Evolutionary conservation across 2,797 vertebrate species (phyloP).

Genomic region (Sebastes hubbsi): DNA sequence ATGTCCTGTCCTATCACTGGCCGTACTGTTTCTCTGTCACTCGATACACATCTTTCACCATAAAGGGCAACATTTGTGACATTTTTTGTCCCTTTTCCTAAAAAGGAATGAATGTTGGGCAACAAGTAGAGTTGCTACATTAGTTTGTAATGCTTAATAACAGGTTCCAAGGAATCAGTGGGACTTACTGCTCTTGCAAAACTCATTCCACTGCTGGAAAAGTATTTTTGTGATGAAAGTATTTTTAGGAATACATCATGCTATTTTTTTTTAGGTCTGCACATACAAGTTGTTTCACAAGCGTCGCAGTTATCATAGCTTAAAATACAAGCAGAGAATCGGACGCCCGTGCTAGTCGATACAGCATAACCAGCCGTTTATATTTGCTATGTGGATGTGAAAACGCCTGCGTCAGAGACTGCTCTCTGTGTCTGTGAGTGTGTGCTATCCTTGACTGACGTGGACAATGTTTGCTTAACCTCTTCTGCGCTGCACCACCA

Average conservation of each 20-base stretch:
- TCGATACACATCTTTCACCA: constrained; percentile 52
- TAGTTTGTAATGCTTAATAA: constrained; percentile 60
- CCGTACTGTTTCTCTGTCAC: constrained; percentile 14
- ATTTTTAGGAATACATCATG: constrained; percentile 18
- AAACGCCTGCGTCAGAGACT: constrained; percentile 79
- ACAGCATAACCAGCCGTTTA: constrained; percentile 67
- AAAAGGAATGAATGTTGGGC: constrained; percentile 59
- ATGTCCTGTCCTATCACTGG: constrained; percentile 9
- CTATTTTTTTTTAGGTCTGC: constrained; percentile 1
- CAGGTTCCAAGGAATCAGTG: constrained; percentile 54
- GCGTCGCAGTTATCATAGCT: constrained; percentile 23
- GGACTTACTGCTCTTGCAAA: constrained; percentile 26
- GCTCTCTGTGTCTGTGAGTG: constrained; percentile 74
- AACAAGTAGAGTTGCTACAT: constrained; percentile 57
- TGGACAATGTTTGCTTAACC: constrained; percentile 82
- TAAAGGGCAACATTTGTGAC: constrained; percentile 61
- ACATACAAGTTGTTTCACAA: constrained; percentile 24
- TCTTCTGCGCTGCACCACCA: constrained; percentile 75
- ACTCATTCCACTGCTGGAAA: constrained; percentile 35
- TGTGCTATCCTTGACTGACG: constrained; percentile 77
- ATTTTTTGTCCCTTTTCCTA: constrained; percentile 46
- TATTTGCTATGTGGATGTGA: constrained; percentile 80
- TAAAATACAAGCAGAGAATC: constrained; percentile 46
- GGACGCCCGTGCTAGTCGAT: constrained; percentile 42
- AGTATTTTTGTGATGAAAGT: constrained; percentile 29